phyloP scores from a whole-genome alignment of 2,888 invertebrate species.

The Plagodis dolabraria region DNA sequence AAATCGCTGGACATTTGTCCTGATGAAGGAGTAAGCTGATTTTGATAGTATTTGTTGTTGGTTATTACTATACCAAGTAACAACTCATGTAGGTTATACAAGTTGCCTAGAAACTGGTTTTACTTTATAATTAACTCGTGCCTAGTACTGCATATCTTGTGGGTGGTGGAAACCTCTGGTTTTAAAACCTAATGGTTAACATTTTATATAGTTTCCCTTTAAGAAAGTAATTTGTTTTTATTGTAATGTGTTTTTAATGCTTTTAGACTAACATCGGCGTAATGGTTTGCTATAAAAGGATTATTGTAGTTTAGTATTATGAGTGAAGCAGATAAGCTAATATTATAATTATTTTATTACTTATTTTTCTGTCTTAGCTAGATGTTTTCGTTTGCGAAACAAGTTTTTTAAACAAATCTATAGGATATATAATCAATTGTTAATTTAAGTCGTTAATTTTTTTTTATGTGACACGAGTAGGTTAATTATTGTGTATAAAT shows the following conservation, averaged over 20 bases:
- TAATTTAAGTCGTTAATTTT: too few relatives aligned
- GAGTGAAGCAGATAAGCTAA: neutral
- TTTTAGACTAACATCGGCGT: neutral
- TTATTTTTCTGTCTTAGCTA: too few relatives aligned
- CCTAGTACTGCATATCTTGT: conserved; percentile 9
- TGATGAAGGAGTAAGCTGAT: conserved; percentile 30
- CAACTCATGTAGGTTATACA: conserved; percentile 18
- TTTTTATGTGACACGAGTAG: too few relatives aligned
- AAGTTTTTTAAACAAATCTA: too few relatives aligned
- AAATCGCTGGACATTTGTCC: conserved; percentile 25
- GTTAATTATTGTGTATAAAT: too few relatives aligned
- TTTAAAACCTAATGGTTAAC: neutral
- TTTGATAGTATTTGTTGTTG: conserved; percentile 31
- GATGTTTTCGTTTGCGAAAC: too few relatives aligned
- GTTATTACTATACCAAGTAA: conserved; percentile 30
- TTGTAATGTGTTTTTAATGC: neutral
- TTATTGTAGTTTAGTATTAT: conserved; percentile 1
- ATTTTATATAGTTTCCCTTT: conserved; percentile 5
- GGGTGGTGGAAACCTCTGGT: conserved; percentile 7
- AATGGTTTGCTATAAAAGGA: conserved; percentile 1
- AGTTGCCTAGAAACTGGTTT: conserved; percentile 23
- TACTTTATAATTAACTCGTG: conserved; percentile 5
- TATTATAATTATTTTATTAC: too few relatives aligned
- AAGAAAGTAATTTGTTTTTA: conserved; percentile 11
- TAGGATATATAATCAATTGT: too few relatives aligned